Conservation (phyloP, 2,888 invertebrate species). For the Caenorhabditis sp. region DNA sequence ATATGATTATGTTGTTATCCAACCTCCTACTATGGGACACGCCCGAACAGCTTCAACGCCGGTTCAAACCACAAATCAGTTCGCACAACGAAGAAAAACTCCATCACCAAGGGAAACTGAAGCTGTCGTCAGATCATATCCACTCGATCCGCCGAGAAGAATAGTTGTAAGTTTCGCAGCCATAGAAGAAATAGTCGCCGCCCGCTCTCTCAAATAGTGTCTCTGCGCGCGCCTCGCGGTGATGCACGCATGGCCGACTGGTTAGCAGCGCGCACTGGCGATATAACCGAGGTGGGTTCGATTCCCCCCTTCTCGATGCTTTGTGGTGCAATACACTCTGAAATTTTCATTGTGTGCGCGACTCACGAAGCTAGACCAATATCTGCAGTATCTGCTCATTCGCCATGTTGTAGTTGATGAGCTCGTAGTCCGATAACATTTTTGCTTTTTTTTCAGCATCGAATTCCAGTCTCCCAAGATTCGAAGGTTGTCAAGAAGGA, state of each 20-base stretch:
- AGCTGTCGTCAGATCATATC: slow-evolving; percentile 41
- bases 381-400: slow-evolving; percentile 68
- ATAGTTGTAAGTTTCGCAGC: slow-evolving; percentile 20
- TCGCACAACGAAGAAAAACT: slow-evolving; percentile 19
- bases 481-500: slow-evolving; percentile 37
- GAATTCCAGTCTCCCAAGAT: not conserved
- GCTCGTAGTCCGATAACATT: slow-evolving; percentile 66
- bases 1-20: slow-evolving; percentile 48
- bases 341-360: slow-evolving; percentile 58
- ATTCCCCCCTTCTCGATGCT: slow-evolving; percentile 27
- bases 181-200: not conserved
- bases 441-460: slow-evolving; percentile 43
- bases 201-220: slow-evolving; percentile 9
- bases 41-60: not conserved
- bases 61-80: slow-evolving; percentile 11
- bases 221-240: not conserved
- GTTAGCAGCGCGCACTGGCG: slow-evolving; percentile 20
- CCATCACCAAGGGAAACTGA: slow-evolving; percentile 37
- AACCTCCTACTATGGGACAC: slow-evolving; percentile 19
- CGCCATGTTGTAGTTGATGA: slow-evolving; percentile 56
- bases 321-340: slow-evolving; percentile 44
- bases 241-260: slow-evolving; percentile 58
- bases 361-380: slow-evolving; percentile 55
- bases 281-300: slow-evolving; percentile 2
- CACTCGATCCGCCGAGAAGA: slow-evolving; percentile 21